Conservation (phyloP, 2,888 invertebrate species). For the Epirrhoe alternata region DNA sequence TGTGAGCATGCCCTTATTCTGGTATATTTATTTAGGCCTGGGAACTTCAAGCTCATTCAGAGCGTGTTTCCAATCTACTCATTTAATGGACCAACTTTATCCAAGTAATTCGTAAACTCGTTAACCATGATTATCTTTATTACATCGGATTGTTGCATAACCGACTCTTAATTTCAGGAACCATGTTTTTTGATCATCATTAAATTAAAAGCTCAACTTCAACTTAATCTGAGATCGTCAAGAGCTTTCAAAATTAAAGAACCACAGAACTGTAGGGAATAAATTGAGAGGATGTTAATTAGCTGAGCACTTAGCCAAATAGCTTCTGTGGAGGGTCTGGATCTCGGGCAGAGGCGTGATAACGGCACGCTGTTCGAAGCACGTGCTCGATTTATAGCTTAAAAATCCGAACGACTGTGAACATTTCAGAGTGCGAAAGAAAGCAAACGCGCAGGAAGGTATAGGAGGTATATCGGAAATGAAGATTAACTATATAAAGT, state of each 20-base stretch:
- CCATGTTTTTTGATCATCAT: constrained; percentile 26
- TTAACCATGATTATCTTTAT: constrained; percentile 11
- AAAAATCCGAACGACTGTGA: constrained; percentile 51
- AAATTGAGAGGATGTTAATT: constrained; percentile 56
- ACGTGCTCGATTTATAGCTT: constrained; percentile 65
- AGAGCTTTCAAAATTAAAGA: constrained; percentile 46
- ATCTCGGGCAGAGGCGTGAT: constrained; percentile 40
- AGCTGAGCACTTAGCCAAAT: constrained; percentile 53
- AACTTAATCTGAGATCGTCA: constrained; percentile 40
- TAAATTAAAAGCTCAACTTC: constrained; percentile 34
- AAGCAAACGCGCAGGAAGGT: constrained; percentile 6
- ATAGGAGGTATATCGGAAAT: neutral
- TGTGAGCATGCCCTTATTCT: constrained; percentile 20
- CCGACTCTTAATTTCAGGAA: neutral
- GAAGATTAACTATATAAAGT: too few species aligned
- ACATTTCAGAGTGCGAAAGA: constrained; percentile 28
- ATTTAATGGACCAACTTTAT: constrained; percentile 1
- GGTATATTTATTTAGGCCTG: constrained; percentile 10
- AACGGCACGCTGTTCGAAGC: constrained; percentile 42
- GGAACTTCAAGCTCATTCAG: neutral
- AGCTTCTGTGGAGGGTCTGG: constrained; percentile 43
- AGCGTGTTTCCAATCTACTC: neutral
- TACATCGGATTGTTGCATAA: constrained; percentile 12
- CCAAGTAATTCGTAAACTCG: constrained; percentile 10
- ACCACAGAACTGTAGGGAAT: constrained; percentile 48